phyloP scores from a whole-genome alignment of 2,888 invertebrate genomes.

The Lumbricus terrestris region DNA sequence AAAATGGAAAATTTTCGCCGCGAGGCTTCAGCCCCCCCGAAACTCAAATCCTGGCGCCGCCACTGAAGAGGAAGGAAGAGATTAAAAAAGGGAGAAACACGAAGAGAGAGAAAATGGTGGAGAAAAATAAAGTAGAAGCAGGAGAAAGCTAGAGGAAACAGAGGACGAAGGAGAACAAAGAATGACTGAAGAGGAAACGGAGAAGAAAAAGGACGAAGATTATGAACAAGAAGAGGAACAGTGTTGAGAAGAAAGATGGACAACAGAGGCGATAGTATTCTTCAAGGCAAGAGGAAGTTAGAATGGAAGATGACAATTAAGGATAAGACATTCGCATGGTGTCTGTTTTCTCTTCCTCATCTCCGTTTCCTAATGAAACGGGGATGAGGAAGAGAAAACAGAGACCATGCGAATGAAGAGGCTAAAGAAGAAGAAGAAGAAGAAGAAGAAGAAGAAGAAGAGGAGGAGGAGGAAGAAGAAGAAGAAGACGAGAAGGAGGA shows the following conservation, averaged over 20 bases:
- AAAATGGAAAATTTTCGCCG: too few relatives aligned
- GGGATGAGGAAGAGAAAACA: background rate
- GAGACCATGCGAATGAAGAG: background rate
- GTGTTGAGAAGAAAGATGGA: background rate
- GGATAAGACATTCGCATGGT: too few relatives aligned
- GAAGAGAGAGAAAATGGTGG: background rate
- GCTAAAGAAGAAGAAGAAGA: background rate
- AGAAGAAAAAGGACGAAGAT: background rate
- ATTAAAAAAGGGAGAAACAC: background rate
- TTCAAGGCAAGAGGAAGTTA: background rate
- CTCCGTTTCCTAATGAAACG: too few relatives aligned
- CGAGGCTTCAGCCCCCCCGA: too few relatives aligned
- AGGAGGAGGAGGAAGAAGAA: conserved; percentile 32
- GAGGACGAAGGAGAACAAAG: background rate
- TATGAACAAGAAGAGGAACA: background rate
- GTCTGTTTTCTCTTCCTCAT: too few relatives aligned
- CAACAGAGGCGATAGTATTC: background rate
- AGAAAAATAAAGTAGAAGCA: background rate
- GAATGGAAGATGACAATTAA: background rate
- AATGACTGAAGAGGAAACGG: too few relatives aligned
- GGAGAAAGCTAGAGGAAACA: background rate
- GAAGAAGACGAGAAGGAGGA: background rate
- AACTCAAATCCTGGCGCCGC: too few relatives aligned
- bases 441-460: conserved; percentile 32
- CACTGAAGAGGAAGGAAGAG: too few relatives aligned